Evolutionary conservation across 2,888 invertebrate species (phyloP).

Genomic region (Dorcus parallelipipedus): DNA sequence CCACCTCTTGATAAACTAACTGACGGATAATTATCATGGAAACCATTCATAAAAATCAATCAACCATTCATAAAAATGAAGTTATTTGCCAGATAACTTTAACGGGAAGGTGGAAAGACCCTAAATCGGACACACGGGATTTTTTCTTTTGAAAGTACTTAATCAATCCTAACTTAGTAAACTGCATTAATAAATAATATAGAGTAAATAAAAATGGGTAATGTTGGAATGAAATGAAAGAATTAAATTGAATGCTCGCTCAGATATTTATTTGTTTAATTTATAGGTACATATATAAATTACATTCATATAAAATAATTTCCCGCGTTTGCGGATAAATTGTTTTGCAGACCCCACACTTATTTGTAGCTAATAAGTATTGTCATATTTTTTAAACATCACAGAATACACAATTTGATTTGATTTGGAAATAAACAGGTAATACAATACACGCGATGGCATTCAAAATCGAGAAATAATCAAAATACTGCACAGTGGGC

Average conservation of each 20-base stretch:
- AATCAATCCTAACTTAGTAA: background rate
- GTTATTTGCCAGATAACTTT: too few species aligned
- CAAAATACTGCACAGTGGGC: too few species aligned
- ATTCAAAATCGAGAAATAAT: too few species aligned
- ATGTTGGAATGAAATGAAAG: background rate
- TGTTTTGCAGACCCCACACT: constrained; percentile 32
- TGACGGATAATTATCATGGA: too few species aligned
- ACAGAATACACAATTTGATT: constrained; percentile 28
- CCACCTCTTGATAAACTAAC: too few species aligned
- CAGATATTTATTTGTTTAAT: constrained; percentile 35
- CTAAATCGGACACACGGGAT: background rate
- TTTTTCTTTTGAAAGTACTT: too few species aligned
- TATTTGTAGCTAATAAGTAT: constrained; percentile 34
- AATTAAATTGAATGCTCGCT: constrained; percentile 31
- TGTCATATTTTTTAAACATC: constrained; percentile 40
- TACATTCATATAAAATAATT: constrained; percentile 21
- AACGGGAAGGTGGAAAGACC: too few species aligned
- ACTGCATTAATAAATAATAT: background rate
- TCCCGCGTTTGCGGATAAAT: constrained; percentile 7
- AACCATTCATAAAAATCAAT: too few species aligned
- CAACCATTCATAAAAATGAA: too few species aligned
- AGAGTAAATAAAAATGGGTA: background rate
- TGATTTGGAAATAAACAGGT: background rate
- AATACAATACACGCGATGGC: background rate
- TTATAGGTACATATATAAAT: constrained; percentile 40